Evolutionary conservation across 2,888 invertebrate genomes (phyloP), one percentile per base, ranked within the genome.

Genomic region (Mesochorus sp.): DNA sequence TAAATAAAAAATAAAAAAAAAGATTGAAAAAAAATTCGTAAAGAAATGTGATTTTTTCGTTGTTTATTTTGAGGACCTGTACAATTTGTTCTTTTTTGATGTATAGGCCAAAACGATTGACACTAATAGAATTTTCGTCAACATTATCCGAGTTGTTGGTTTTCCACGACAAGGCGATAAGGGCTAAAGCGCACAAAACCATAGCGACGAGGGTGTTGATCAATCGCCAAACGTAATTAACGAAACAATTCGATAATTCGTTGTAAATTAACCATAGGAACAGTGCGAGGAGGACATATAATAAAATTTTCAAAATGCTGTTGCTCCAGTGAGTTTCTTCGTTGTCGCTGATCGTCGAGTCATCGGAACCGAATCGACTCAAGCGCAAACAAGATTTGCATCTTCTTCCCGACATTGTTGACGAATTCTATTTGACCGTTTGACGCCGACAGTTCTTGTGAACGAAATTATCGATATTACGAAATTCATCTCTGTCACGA

Each of bases 121-220:
- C 42, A 61, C 26, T 47, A 39, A 17, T 47, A 3, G 24, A 53
- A 5, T 2, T 70, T n/a, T 51, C 64, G 6, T 57, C 59, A 1
- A 62, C 62, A 42, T 31, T 28, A 8, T 21, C 39, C 4, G 53
- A 12, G 19, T 55, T 42, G 19, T 28, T 42, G 12, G n/a, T 31
- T 19, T 61, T 72, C 5, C 51, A 62, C 6, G 59, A 10, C n/a
- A 82, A 44, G 2, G 68, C 64, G 10, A 76, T 12, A 1, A 84
- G 67, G 3, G 61, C 55, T 0, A 49, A 51, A 14, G 64, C 53
- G 37, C 78, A 75, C 2, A 53, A 44, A 14, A 75, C 6, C 21
- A 84, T 82, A 10, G 79, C 82, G 12, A 80, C 19, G 8, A 78
- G 17, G 28, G 66, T 71, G 64, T 78, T 80, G 6, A 81, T 49